Conservation (phyloP, 1,140 invertebrate genomes). For the Macrobrachium rosenbergii region DNA sequence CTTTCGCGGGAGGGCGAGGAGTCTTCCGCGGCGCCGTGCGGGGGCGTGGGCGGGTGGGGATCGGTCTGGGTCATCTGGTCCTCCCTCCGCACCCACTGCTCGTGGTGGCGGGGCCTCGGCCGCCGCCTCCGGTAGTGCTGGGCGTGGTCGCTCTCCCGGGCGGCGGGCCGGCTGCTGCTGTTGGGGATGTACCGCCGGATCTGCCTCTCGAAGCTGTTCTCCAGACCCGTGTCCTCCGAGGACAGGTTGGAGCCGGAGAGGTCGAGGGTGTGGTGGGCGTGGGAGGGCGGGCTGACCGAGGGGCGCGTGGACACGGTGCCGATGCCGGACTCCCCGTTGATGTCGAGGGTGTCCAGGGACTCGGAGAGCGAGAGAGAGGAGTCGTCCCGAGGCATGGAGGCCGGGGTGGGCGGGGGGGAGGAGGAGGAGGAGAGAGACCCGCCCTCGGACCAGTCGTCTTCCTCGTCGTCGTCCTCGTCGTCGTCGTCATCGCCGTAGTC, state of each 20-base stretch:
- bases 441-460: conserved; percentile 36
- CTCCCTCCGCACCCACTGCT: conserved; percentile 58
- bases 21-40: conserved; percentile 5
- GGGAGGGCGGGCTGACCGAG: conserved; percentile 52
- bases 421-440: conserved; percentile 47
- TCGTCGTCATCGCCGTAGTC: conserved; percentile 58
- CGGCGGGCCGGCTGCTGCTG: not conserved
- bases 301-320: conserved; percentile 63
- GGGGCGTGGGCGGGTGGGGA: conserved; percentile 31
- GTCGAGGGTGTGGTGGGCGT: conserved; percentile 39
- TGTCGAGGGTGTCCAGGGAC: conserved; percentile 60
- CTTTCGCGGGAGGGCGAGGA: not conserved
- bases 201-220: conserved; percentile 59
- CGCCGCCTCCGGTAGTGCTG: conserved; percentile 37
- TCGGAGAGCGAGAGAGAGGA: conserved; percentile 62
- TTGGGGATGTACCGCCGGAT: conserved; percentile 57
- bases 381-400: conserved; percentile 54
- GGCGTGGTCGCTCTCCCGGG: conserved; percentile 8
- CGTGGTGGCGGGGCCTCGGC: conserved; percentile 23
- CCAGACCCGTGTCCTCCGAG: conserved; percentile 64
- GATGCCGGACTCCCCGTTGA: conserved; percentile 63
- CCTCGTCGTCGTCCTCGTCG: conserved; percentile 53
- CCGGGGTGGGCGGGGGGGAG: conserved; percentile 56
- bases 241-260: conserved; percentile 65
- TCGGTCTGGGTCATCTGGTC: conserved; percentile 60